Base-by-base conservation (phyloP, 2,797 vertebrate species). In the Erithacus rubecula region DNA sequence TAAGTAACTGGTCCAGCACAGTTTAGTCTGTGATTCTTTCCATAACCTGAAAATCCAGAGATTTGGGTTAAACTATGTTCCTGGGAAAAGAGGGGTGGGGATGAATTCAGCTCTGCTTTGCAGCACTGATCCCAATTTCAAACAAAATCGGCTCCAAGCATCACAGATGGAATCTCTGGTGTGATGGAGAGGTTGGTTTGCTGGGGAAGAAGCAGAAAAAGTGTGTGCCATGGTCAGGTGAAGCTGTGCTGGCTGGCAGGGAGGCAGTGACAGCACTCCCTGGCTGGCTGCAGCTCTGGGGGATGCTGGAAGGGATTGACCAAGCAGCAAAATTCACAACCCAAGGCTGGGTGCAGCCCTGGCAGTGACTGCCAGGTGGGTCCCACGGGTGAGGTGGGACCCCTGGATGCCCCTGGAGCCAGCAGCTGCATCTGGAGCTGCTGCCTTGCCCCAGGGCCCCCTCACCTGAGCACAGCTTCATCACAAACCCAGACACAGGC, bases 271-370 rank as follows among this genome's bases (percentile, higher is more conserved):
- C 32, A 4, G 22, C 10, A 29, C 29, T 62, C 29, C 46, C 59
- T 12, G 47, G 30, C 0, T 2, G 65, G 65, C 83, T 56, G 72
- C 83, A 46, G 60, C 56, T 69, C 64, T 17, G 36, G 24, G 0
- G 0, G 5, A 7, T 0, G 1, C 27, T 9, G 34, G 68, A 43
- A 77, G 24, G 30, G 13, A 5, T 10, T n/a, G 19, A 4, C 8
- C 4, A 32, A 74, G 56, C 68, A 74, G 59, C 11, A 4, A 7
- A 23, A 18, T 2, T 24, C 51, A 10, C 70, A n/a, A 7, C 32
- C 59, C 90, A 29, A 0, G 1, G 75, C 19, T n/a, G 58, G 77
- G 67, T 13, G 23, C 79, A 67, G 32, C 44, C 65, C 60, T 62
- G 0, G 11, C 18, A 0, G 2, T 24, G 77, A 12, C 34, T 65